Percentiles rank a stretch among this genome's conserved stretches.
Conservation (phyloP, 2,888 invertebrate genomes). For the Diarsia brunnea region DNA sequence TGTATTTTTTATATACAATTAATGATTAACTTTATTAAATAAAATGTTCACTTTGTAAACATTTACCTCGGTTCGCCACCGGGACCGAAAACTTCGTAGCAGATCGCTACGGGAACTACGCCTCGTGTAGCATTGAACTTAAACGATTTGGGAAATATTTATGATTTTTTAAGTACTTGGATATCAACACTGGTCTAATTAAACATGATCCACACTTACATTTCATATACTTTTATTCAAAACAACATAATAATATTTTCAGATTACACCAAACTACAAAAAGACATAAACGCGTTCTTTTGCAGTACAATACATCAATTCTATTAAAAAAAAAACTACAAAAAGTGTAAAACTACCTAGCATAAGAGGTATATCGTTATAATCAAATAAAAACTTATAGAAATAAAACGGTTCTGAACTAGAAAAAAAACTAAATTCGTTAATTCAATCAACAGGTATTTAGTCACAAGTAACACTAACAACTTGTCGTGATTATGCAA, state of each 20-base stretch:
- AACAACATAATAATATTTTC: not conserved
- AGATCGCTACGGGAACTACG: conserved; percentile 53
- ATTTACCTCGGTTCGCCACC: conserved; percentile 15
- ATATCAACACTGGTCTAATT: conserved; percentile 1
- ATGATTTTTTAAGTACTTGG: not conserved
- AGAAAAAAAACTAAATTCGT: not conserved
- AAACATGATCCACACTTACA: not conserved
- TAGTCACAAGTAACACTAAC: not conserved
- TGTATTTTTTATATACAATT: conserved; percentile 87
- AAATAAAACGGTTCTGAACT: not conserved
- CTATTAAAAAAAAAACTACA: not conserved
- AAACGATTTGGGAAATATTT: conserved; percentile 8
- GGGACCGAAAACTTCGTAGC: conserved; percentile 52
- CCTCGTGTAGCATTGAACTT: conserved; percentile 42
- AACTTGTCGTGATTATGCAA: not conserved
- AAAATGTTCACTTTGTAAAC: conserved; percentile 25
- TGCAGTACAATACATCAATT: not conserved
- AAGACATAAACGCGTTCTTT: conserved; percentile 15
- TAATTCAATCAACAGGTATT: conserved; percentile 22
- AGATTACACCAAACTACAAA: not conserved
- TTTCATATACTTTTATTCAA: not conserved
- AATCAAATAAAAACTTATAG: not conserved
- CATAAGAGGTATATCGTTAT: not conserved
- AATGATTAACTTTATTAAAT: conserved; percentile 7
- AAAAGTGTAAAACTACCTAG: not conserved